Evolutionary conservation across 2,797 vertebrate species (phyloP).

Genomic region (Aphelocoma californica): DNA sequence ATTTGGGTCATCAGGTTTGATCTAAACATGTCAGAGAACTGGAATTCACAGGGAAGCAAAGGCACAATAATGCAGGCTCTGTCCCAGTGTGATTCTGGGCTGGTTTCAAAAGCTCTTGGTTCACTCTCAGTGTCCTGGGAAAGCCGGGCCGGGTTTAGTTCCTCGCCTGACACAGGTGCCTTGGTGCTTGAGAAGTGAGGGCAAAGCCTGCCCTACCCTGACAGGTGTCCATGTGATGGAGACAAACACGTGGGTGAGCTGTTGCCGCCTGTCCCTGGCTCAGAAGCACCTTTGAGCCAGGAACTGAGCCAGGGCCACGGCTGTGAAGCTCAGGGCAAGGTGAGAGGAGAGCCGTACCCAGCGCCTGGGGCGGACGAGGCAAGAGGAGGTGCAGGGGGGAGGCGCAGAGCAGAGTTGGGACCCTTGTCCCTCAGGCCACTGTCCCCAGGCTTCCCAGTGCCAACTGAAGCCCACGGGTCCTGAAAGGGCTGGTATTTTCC

Average conservation of each 20-base stretch:
- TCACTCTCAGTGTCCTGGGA: background rate
- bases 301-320: rapidly evolving
- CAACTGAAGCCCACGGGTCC: background rate
- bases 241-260: background rate
- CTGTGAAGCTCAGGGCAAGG: background rate
- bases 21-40: background rate
- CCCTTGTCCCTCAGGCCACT: background rate
- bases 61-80: background rate
- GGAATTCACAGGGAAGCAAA: background rate
- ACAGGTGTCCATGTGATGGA: background rate
- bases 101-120: background rate
- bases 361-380: rapidly evolving
- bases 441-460: background rate
- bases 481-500: background rate
- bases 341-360: background rate
- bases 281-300: background rate
- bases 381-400: background rate
- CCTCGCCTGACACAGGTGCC: background rate
- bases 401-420: rapidly evolving
- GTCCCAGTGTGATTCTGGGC: background rate
- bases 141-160: background rate
- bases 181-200: background rate
- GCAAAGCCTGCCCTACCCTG: background rate
- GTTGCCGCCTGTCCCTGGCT: rapidly evolving
- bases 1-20: conserved; percentile 36